A percentile compares a stretch with the other conserved stretches of the same genome.
Evolutionary conservation across 2,888 invertebrate genomes (phyloP).

Genomic region (Hirudinaria manillensis): DNA sequence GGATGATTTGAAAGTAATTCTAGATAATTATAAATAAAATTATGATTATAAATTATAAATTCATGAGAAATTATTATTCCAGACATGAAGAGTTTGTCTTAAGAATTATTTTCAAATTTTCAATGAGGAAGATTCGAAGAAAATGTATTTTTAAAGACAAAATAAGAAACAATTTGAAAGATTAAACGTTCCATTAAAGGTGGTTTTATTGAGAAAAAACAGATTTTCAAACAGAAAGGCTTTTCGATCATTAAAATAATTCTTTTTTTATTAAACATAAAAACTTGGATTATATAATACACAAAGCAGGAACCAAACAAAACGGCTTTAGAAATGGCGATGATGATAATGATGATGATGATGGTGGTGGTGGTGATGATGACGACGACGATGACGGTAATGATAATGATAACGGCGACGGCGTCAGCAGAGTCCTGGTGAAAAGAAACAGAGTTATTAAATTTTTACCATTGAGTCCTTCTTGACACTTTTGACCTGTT

Average conservation of each 20-base stretch:
- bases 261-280: background rate
- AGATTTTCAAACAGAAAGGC: too few species aligned
- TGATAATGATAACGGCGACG: constrained; percentile 11
- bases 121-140: background rate
- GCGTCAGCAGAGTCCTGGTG: background rate
- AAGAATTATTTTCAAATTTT: background rate
- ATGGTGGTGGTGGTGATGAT: constrained; percentile 6
- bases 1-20: background rate
- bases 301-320: background rate
- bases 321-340: background rate
- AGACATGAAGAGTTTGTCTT: background rate
- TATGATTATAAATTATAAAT: background rate
- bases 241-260: too few species aligned
- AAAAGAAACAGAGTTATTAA: too few species aligned
- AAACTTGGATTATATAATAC: background rate
- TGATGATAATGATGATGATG: constrained; percentile 15
- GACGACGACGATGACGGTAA: constrained; percentile 1
- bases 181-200: constrained; percentile 2
- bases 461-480: constrained; percentile 17
- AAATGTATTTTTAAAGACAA: background rate
- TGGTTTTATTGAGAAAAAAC: background rate
- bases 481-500: constrained; percentile 12
- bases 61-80: background rate
- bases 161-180: background rate
- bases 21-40: background rate